phyloP scores from a whole-genome alignment of 2,888 invertebrate species.

The Leptogaster cylindrica region DNA sequence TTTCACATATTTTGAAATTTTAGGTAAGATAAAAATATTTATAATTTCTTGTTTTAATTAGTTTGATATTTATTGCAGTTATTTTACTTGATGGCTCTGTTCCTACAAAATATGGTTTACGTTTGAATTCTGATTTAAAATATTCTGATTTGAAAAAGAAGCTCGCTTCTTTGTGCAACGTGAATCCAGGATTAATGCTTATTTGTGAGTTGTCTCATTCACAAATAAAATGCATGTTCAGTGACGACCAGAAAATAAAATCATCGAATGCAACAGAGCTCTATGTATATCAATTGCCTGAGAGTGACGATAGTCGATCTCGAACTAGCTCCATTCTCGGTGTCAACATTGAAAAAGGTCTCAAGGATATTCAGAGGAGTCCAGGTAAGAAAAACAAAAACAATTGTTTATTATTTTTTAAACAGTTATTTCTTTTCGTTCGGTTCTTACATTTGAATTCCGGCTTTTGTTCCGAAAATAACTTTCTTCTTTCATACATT shows the following conservation, averaged over 20 bases:
- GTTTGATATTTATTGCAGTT: constrained; percentile 63
- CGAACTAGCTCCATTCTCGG: constrained; percentile 58
- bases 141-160: constrained; percentile 78
- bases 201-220: constrained; percentile 76
- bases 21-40: constrained; percentile 65
- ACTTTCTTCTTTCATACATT: neutral
- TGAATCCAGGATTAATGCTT: constrained; percentile 69
- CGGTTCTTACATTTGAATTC: constrained; percentile 1
- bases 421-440: constrained; percentile 43
- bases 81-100: constrained; percentile 80
- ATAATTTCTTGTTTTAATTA: neutral
- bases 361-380: constrained; percentile 61
- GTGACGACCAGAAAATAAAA: constrained; percentile 65
- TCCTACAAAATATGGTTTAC: constrained; percentile 83
- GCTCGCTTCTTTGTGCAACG: constrained; percentile 69
- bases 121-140: constrained; percentile 82
- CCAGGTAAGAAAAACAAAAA: constrained; percentile 53
- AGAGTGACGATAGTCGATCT: constrained; percentile 54
- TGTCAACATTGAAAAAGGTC: constrained; percentile 60
- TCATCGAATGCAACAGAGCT: constrained; percentile 66
- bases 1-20: constrained; percentile 76
- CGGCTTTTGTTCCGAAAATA: neutral
- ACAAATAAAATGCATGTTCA: constrained; percentile 68
- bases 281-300: constrained; percentile 74
- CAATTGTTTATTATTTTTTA: neutral